Evolutionary conservation across 2,888 invertebrate species (phyloP), one percentile per base, ranked within the genome.

Genomic region (Aphidoletes aphidimyza): DNA sequence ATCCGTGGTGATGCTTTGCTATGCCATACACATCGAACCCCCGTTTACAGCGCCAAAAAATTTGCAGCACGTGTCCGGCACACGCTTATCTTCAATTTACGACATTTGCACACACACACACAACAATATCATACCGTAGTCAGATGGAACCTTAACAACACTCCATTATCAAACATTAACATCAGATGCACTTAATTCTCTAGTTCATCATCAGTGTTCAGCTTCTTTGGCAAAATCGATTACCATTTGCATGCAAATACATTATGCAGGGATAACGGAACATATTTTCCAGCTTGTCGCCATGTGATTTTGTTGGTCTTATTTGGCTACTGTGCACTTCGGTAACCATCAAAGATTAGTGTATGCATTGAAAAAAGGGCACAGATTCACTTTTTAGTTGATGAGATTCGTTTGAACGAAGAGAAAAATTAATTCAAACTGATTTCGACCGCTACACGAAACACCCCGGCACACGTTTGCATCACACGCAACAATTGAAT

Each of bases 21-120:
- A 54, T n/a, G n/a, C 22, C 54, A 22, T 54, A 22, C 9, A 3
- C 22, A n/a, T n/a, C n/a, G n/a, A n/a, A n/a, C 54, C 54, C 26
- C 9, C 36, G 36, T 37, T 37, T 81, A 22, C 37, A 37, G 81
- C 11, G 81, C 81, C 81, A 81, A 81, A 78, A 84, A 54, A 84
- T 54, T 84, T 69, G 69, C 22, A 36, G 39, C 84, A 84, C 84
- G 84, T 84, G 84, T 49, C 42, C 69, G 84, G 26, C 84, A 69
- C 59, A 84, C 78, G 84, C 69, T 84, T 39, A 59, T 84, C 84
- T 84, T 69, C 83, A 83, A 81, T 81, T 81, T 81, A 81, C 81
- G 81, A 81, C 81, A 81, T 81, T 81, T 37, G 81, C 81, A 81
- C 81, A 37, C 81, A 81, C 59, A 36, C 36, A 81, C n/a, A 14